A percentile compares a stretch with the other conserved stretches of the same genome.
These are phyloP conservation scores for Melanerpes formicivorus DNA, from an alignment of 2,113 vertebrate species.

Conservation along the genomic window DNA sequence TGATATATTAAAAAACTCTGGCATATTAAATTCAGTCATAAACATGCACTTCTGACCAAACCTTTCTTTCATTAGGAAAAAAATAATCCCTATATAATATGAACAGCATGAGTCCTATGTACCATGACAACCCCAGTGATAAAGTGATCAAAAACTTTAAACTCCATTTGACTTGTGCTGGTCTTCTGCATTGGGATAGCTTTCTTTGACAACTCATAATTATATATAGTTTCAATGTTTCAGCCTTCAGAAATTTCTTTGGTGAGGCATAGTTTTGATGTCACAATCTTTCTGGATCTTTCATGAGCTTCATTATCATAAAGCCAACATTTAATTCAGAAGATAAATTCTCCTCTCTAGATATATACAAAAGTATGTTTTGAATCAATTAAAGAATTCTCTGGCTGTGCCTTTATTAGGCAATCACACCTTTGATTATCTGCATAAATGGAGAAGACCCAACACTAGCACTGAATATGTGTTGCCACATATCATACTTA, in stretches of 20 bases:
- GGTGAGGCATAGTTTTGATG: constrained; percentile 62
- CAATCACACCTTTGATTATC: neutral
- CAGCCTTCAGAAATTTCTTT: constrained; percentile 59
- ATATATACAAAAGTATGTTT: neutral
- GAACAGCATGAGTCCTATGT: neutral
- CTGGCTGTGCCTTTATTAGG: neutral
- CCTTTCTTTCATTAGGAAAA: constrained; percentile 3
- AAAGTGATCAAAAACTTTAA: constrained; percentile 23
- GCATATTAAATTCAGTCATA: neutral
- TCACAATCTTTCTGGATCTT: constrained; percentile 71
- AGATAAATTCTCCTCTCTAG: neutral
- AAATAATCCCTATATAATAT: neutral
- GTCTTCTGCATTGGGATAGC: neutral
- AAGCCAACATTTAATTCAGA: constrained; percentile 2
- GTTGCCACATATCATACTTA: neutral
- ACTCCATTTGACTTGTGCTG: constrained; percentile 24
- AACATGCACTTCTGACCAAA: neutral
- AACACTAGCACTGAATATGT: neutral
- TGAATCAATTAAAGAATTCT: constrained; percentile 34
- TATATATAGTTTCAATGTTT: constrained; percentile 37
- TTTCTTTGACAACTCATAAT: constrained; percentile 38
- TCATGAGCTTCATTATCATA: neutral
- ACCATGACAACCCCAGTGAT: neutral
- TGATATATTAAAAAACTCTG: neutral
- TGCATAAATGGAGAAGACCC: neutral